Evolutionary conservation across 2,113 vertebrate genomes (phyloP).

Genomic region (Anas platyrhynchos): DNA sequence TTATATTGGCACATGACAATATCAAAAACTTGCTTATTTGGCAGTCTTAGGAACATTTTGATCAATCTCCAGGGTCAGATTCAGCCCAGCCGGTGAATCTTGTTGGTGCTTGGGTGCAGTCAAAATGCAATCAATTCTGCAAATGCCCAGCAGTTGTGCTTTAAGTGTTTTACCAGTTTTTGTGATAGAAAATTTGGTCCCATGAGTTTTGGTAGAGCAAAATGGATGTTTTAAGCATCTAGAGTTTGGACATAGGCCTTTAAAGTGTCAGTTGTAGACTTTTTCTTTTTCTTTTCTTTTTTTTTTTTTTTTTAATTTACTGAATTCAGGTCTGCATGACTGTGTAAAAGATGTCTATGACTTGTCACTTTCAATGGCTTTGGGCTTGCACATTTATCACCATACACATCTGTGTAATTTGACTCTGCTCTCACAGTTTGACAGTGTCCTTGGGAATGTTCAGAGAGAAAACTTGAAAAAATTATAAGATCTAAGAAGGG

Average conservation of each 20-base stretch:
- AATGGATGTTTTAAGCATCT: neutral
- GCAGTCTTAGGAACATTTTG: neutral
- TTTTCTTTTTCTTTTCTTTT: too few species aligned
- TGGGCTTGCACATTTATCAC: neutral
- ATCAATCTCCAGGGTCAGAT: neutral
- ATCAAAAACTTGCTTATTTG: neutral
- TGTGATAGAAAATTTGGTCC: neutral
- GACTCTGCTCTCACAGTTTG: neutral
- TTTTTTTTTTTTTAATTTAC: neutral
- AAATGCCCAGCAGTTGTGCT: neutral
- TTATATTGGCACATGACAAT: neutral
- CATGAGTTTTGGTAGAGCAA: neutral
- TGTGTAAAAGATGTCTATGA: neutral
- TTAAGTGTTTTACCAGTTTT: neutral
- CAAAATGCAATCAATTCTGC: neutral
- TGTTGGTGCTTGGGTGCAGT: neutral
- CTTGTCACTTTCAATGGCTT: neutral
- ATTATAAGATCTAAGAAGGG: neutral
- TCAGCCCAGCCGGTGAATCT: neutral
- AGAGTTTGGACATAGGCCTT: neutral
- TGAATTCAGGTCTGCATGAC: neutral
- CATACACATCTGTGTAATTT: neutral
- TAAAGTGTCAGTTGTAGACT: neutral
- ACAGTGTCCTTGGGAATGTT: neutral
- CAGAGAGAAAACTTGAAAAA: neutral